Conservation (phyloP, 53 echinoderm and acorn worm species). For the Paracentrotus lividus region DNA sequence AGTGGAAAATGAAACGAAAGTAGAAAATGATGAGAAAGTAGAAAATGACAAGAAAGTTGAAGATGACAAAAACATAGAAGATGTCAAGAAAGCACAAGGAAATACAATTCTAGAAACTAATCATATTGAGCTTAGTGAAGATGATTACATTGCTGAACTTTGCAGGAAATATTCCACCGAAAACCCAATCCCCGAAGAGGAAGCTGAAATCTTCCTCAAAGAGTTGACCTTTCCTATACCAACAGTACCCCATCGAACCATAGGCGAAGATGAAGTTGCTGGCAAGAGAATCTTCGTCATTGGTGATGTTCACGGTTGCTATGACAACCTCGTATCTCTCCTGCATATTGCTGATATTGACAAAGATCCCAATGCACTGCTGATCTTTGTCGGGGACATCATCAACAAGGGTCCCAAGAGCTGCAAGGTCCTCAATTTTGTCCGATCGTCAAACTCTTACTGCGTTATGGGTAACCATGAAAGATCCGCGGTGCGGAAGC, state of each 20-base stretch:
- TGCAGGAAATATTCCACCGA: conserved; percentile 16
- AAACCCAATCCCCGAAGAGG: conserved; percentile 37
- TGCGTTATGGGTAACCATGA: conserved; percentile 87
- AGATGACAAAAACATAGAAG: no score
- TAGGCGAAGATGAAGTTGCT: conserved; percentile 56
- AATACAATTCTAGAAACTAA: no score
- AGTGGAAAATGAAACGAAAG: not conserved
- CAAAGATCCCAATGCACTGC: conserved; percentile 60
- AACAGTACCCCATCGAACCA: conserved; percentile 61
- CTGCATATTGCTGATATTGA: conserved; percentile 73
- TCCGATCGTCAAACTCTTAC: conserved; percentile 64
- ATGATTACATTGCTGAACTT: conserved; percentile 3
- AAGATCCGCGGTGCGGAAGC: conserved; percentile 70
- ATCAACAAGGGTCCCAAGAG: conserved; percentile 87
- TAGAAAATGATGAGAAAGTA: not conserved
- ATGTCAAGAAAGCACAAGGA: not conserved
- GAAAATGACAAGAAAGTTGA: not conserved
- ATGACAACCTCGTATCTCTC: conserved; percentile 76
- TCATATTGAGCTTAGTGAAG: not conserved
- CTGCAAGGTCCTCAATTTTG: conserved; percentile 78
- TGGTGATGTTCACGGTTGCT: conserved; percentile 91
- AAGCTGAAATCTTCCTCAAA: conserved; percentile 57
- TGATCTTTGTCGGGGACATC: conserved; percentile 85
- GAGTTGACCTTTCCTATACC: conserved; percentile 52
- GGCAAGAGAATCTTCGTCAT: conserved; percentile 77